Percentiles rank a stretch among this genome's conserved stretches.
Evolutionary conservation across 2,113 vertebrate species (phyloP).

Genomic region (Melanostigma gelatinosum): DNA sequence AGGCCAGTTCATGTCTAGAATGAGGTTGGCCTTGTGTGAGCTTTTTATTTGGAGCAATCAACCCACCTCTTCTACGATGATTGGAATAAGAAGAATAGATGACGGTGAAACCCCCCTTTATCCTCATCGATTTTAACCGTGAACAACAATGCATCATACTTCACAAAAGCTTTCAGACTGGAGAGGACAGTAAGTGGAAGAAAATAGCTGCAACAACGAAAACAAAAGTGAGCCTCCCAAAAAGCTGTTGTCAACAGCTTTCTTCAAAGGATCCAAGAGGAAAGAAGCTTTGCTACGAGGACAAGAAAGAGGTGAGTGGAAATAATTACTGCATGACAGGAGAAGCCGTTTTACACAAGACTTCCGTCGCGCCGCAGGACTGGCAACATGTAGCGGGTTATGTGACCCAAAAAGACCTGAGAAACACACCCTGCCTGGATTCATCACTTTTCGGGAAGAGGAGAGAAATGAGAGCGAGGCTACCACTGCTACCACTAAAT

Average conservation of each 20-base stretch:
- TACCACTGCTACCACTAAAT: background rate
- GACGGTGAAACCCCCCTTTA: background rate
- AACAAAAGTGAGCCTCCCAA: conserved; percentile 34
- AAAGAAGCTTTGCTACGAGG: conserved; percentile 27
- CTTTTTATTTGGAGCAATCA: background rate
- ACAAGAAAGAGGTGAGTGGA: conserved; percentile 40
- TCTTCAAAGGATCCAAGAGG: background rate
- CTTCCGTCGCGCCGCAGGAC: conserved; percentile 46
- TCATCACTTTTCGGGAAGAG: conserved; percentile 2
- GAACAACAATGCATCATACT: conserved; percentile 1
- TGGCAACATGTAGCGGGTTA: background rate
- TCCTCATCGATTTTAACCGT: background rate
- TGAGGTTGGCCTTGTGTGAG: background rate
- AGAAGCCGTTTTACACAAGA: conserved; percentile 40
- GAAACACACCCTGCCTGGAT: conserved; percentile 19
- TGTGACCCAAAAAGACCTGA: conserved; percentile 45
- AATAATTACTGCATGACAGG: conserved; percentile 58
- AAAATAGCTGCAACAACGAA: conserved; percentile 45
- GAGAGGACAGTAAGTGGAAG: conserved; percentile 3
- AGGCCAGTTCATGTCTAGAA: background rate
- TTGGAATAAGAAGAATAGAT: background rate
- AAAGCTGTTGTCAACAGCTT: conserved; percentile 35
- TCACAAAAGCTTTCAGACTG: conserved; percentile 6
- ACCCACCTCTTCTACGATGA: background rate
- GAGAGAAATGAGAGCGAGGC: background rate